These are phyloP conservation scores for Sogatella furcifera DNA, from an alignment of 1,140 invertebrate species.

Conservation along the genomic window DNA sequence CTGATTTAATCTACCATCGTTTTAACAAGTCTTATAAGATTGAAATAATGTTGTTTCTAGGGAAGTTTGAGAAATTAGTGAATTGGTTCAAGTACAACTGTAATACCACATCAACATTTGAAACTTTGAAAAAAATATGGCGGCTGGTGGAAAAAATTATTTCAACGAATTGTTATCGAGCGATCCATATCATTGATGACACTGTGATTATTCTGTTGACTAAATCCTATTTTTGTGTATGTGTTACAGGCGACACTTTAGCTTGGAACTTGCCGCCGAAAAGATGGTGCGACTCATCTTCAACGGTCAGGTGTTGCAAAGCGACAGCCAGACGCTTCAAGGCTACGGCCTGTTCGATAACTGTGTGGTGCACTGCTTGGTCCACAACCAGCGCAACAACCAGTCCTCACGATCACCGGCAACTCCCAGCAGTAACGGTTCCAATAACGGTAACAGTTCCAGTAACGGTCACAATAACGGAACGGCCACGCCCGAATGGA, in stretches of 20 bases:
- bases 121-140: no score
- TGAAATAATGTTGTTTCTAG: no score
- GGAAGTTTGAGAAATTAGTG: no score
- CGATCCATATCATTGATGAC: no score
- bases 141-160: no score
- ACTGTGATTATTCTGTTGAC: no score
- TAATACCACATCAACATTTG: no score
- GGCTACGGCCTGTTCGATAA: slow-evolving; percentile 72
- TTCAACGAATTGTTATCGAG: no score
- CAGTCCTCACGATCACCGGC: not conserved
- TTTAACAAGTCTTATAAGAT: no score
- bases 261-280: slow-evolving; percentile 58
- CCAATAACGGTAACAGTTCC: slow-evolving; percentile 14
- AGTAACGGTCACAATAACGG: slow-evolving; percentile 4
- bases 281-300: slow-evolving; percentile 76
- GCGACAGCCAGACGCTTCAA: slow-evolving; percentile 61
- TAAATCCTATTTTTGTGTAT: no score
- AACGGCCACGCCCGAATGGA: slow-evolving; percentile 27
- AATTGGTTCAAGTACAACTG: no score
- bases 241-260: slow-evolving; percentile 66
- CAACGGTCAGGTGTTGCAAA: slow-evolving; percentile 71
- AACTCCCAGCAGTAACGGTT: slow-evolving; percentile 15
- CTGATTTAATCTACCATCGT: no score
- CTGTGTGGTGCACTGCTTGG: slow-evolving; percentile 78
- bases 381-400: slow-evolving; percentile 43